These are phyloP conservation scores for Pterois miles DNA, from an alignment of 2,797 vertebrate genomes.

Conservation along the genomic window DNA sequence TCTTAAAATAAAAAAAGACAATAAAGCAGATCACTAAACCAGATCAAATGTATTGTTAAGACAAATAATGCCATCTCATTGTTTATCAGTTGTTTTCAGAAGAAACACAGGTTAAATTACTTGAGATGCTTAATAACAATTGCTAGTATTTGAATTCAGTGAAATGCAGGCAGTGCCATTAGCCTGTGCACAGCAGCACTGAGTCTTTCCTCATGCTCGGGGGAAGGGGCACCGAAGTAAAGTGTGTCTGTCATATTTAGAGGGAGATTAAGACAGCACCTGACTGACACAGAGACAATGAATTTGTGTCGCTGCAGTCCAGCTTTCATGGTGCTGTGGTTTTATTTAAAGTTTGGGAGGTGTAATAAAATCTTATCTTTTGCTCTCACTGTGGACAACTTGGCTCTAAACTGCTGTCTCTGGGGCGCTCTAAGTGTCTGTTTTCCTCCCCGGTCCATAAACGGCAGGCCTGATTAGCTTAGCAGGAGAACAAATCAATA, in stretches of 20 bases:
- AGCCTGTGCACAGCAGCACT: not conserved
- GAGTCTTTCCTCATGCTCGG: not conserved
- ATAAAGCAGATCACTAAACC: not conserved
- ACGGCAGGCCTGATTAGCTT: conserved; percentile 90
- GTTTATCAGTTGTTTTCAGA: not conserved
- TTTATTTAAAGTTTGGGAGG: conserved; percentile 88
- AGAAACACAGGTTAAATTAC: not conserved
- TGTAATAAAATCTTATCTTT: conserved; percentile 92
- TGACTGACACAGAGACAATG: conserved; percentile 78
- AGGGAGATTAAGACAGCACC: conserved; percentile 48
- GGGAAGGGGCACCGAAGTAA: not conserved
- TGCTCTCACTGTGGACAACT: conserved; percentile 87
- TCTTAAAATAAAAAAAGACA: not conserved
- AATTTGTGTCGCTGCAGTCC: conserved; percentile 87
- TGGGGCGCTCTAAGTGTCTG: conserved; percentile 89
- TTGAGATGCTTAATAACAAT: not conserved
- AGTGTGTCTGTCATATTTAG: conserved; percentile 39
- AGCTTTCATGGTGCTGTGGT: conserved; percentile 85
- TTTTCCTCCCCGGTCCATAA: conserved; percentile 88
- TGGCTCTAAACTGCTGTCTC: conserved; percentile 87
- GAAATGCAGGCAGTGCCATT: not conserved
- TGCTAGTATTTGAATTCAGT: not conserved
- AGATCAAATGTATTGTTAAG: not conserved
- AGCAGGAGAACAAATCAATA: conserved; percentile 94
- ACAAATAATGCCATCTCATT: not conserved